These are phyloP conservation scores for Mesaphorura yosii DNA, from an alignment of 1,140 invertebrate genomes.

Conservation along the genomic window DNA sequence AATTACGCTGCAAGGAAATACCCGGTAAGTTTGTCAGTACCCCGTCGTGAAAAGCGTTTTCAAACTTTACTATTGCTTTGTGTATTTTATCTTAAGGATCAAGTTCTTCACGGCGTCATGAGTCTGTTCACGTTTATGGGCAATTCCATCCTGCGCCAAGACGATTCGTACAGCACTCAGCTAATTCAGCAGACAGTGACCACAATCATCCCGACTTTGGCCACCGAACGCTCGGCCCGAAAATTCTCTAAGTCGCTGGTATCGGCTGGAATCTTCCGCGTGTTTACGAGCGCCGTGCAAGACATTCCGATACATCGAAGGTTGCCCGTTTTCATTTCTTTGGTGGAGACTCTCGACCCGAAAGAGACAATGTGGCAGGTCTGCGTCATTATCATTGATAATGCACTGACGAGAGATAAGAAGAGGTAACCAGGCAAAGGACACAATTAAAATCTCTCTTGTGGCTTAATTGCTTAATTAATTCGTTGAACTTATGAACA, in stretches of 20 bases:
- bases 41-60: background rate
- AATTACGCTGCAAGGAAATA: conserved; percentile 60
- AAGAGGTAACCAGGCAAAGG: conserved; percentile 31
- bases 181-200: conserved; percentile 82
- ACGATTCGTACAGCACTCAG: conserved; percentile 87
- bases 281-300: conserved; percentile 75
- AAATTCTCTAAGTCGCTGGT: conserved; percentile 11
- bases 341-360: conserved; percentile 57
- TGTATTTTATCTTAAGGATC: conserved; percentile 40
- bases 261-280: conserved; percentile 56
- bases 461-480: background rate
- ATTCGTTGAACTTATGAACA: conserved; percentile 9
- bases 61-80: background rate
- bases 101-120: conserved; percentile 82
- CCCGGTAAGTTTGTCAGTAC: conserved; percentile 42
- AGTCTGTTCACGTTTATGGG: conserved; percentile 94
- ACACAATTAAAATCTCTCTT: conserved; percentile 12
- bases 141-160: conserved; percentile 72
- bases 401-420: conserved; percentile 24
- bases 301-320: conserved; percentile 82
- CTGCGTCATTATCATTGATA: conserved; percentile 34
- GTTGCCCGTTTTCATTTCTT: conserved; percentile 62
- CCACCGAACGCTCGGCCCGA: conserved; percentile 36
- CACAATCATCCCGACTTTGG: conserved; percentile 73
- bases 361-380: conserved; percentile 57